Percentiles rank a stretch among this genome's conserved stretches.
Conservation (phyloP, 2,888 invertebrate species). For the Microctonus hyperodae region DNA sequence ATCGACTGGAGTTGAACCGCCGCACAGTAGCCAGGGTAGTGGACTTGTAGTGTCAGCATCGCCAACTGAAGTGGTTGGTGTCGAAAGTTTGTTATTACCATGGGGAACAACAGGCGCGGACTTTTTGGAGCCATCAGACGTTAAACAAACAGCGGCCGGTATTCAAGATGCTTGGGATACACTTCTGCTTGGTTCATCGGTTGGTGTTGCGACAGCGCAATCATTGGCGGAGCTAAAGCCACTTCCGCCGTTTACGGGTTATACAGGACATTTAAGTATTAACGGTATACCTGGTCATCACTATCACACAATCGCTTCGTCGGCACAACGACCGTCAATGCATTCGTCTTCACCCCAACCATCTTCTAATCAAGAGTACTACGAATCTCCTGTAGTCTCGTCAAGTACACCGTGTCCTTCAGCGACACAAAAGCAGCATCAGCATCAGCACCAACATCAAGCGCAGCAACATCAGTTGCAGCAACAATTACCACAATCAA, state of each 20-base stretch:
- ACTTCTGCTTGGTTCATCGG: constrained; percentile 66
- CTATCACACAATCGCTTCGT: constrained; percentile 80
- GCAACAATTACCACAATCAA: constrained; percentile 63
- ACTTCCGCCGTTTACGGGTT: constrained; percentile 85
- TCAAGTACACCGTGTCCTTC: constrained; percentile 63
- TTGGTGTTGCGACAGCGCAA: constrained; percentile 68
- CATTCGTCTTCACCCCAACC: constrained; percentile 60
- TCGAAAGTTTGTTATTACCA: constrained; percentile 56
- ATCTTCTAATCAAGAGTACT: constrained; percentile 59
- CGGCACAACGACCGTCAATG: constrained; percentile 58
- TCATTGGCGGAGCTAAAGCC: constrained; percentile 84
- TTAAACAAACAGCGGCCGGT: constrained; percentile 56
- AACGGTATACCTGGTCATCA: constrained; percentile 89
- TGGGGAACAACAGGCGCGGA: constrained; percentile 56
- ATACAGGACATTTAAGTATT: constrained; percentile 85
- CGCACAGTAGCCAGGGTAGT: constrained; percentile 58
- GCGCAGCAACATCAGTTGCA: constrained; percentile 65
- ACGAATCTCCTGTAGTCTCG: constrained; percentile 63
- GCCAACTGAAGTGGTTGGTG: constrained; percentile 56
- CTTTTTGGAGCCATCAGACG: constrained; percentile 54
- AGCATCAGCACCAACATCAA: constrained; percentile 45
- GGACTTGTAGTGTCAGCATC: constrained; percentile 54
- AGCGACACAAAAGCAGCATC: constrained; percentile 49
- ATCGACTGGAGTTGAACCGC: constrained; percentile 56
- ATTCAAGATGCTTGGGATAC: constrained; percentile 75